These are phyloP conservation scores for Tanaodytes sp. DNA, from an alignment of 2,888 invertebrate genomes.

Conservation along the genomic window DNA sequence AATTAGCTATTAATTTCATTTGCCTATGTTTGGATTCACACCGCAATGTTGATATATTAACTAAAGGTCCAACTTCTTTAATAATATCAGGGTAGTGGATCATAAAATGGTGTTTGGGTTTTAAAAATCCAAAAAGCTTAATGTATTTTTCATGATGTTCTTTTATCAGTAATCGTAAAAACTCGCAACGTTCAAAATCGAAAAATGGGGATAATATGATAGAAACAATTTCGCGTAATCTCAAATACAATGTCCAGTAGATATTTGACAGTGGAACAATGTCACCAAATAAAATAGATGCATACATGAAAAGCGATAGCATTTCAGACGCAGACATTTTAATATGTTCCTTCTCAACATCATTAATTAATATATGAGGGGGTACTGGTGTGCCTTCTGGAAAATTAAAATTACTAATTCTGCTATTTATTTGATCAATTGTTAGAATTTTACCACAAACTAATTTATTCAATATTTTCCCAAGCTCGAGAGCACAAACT, in stretches of 20 bases:
- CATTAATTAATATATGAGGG: constrained; percentile 23
- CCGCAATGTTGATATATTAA: constrained; percentile 9
- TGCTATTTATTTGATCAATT: constrained; percentile 16
- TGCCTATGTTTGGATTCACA: constrained; percentile 19
- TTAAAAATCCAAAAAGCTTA: constrained; percentile 16
- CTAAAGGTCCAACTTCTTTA: constrained; percentile 18
- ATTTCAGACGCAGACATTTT: constrained; percentile 52
- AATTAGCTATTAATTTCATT: constrained; percentile 7
- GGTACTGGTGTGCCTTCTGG: constrained; percentile 24
- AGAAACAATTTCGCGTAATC: constrained; percentile 14
- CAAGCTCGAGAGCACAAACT: constrained; percentile 33
- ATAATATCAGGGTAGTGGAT: constrained; percentile 28
- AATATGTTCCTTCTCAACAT: constrained; percentile 34
- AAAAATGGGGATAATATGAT: constrained; percentile 2
- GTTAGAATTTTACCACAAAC: constrained; percentile 17
- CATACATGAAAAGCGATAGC: constrained; percentile 29
- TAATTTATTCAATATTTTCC: constrained; percentile 34
- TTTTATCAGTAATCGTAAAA: constrained; percentile 5
- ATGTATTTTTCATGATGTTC: constrained; percentile 29
- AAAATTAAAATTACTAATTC: constrained; percentile 28
- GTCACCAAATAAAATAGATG: constrained; percentile 35
- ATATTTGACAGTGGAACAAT: constrained; percentile 25
- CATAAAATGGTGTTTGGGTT: constrained; percentile 31
- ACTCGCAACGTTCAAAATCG: constrained; percentile 23
- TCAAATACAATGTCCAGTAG: constrained; percentile 29